Evolutionary conservation across 2,888 invertebrate species (phyloP), one percentile per base, ranked within the genome.

Genomic region (Calliopum simillimum): DNA sequence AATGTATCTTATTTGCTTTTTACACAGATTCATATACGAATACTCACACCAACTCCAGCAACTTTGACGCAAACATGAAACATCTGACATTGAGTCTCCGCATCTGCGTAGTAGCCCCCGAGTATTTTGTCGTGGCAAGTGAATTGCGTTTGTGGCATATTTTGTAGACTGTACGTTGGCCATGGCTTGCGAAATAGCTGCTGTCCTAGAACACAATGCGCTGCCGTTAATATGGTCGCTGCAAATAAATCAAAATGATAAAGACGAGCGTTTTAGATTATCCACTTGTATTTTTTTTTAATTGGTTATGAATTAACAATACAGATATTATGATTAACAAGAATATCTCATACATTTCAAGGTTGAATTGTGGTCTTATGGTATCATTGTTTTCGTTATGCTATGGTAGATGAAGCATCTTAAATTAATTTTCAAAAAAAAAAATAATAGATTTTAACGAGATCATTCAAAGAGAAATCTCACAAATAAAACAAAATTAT

Each of bases 61-160:
- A 94, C 92, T 81, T 93, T 92, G 75, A 95, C 94, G 84, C 96
- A 96, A 72, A 95, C 93, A 84, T 95, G 95, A 87, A 95, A 95
- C 87, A 95, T 94, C 84, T 95, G 95, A 86, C 95, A 95, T 82
- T 93, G 92, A 43, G 94, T 92, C 84, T 95, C 94, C 3, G 92
- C 90, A 86, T 95, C 95, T 47, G 95, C 95, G 84, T 95, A 95
- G 86, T 95, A 95, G 53, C 94, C 95, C 74, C 95, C 95, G 68
- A 95, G 89, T 81, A 95, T 94, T 84, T 95, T 94, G 77, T 92
- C 92, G 81, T 92, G 90, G 85, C 95, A 95, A 80, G 91, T 91
- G 87, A 95, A 95, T 78, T 91, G 78, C 69, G 86, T 86, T 76
- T 87, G 87, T 56, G 89, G 89, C 89, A 89, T 89, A 76, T 88